A percentile compares a stretch with the other conserved stretches of the same genome.
These are phyloP conservation scores for Strix aluco DNA, from an alignment of 2,113 vertebrate genomes.

Conservation along the genomic window DNA sequence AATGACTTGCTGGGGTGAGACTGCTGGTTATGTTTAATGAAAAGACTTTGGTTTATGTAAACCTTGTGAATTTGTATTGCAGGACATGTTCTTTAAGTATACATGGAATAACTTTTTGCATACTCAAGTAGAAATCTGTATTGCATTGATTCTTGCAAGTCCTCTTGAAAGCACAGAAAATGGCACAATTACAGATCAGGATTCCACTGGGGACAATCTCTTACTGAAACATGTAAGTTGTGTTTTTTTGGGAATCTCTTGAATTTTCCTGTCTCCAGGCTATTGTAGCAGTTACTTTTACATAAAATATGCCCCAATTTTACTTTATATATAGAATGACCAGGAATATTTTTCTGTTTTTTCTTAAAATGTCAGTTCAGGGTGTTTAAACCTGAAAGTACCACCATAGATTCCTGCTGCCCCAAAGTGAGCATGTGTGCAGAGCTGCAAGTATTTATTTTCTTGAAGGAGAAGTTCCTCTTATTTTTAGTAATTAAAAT, in stretches of 20 bases:
- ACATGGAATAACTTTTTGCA: slow-evolving; percentile 99
- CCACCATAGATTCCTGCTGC: not conserved
- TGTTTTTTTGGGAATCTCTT: not conserved
- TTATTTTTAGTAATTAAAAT: not conserved
- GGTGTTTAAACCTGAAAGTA: not conserved
- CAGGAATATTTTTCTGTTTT: not conserved
- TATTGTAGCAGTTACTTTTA: not conserved
- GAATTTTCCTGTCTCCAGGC: not conserved
- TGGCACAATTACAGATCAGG: slow-evolving; percentile 79
- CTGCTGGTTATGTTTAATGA: not conserved
- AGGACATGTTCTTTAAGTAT: slow-evolving; percentile 99
- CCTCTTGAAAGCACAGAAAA: slow-evolving; percentile 86
- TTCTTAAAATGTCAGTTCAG: not conserved
- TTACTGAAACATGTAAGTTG: slow-evolving; percentile 92
- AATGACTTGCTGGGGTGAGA: not conserved
- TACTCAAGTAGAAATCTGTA: slow-evolving; percentile 97
- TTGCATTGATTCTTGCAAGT: slow-evolving; percentile 94
- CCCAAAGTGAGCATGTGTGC: not conserved
- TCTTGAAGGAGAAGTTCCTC: not conserved
- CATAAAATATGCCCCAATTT: not conserved
- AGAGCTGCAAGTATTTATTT: not conserved
- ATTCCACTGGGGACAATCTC: slow-evolving; percentile 82
- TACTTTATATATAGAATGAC: not conserved
- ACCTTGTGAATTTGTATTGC: slow-evolving; percentile 8
- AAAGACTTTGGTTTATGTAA: not conserved